Evolutionary conservation across 1,140 invertebrate species (phyloP), one percentile per base, ranked within the genome.

Genomic region (Drosophila sulfurigaster): DNA sequence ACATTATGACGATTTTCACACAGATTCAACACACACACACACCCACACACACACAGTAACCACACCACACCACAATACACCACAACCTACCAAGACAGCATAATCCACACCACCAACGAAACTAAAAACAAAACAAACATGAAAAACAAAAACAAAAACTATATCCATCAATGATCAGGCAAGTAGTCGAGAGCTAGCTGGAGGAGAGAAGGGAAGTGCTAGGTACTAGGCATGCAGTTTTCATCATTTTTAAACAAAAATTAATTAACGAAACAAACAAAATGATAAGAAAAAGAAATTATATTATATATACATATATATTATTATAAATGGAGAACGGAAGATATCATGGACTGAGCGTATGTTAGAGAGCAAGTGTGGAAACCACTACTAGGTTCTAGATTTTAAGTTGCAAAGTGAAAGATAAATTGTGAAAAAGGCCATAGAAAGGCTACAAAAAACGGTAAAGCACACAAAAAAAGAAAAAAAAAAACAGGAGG

Each of bases 331-430:
- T 54, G 67, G 67, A 58, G 72, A 64, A 70, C 38, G 74, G 49
- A 79, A 77, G 83, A 87, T 87, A 87, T 87, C 85, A 87, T 80
- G 86, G 83, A 88, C 85, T 88, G 83, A 88, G 85, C 83, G 70
- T 83, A 87, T 41, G 76, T 78, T 87, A 88, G 78, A 62, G 58
- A 88, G 52, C 43, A 64, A 68, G 71, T 75, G 78, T 63, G 78
- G 74, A 30, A 81, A 72, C 66, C 78, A 72, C 63, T 70, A 89
- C 82, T 89, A 90, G 86, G 82, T 79, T 80, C 73, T 91, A 91
- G 88, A 76, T 85, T 63, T 75, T 91, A 85, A 85, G 88, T 79
- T 81, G 38, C 63, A 63, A 25, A 66, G 59, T 71, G 45, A 76
- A 56, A 48, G 62, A 71, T 10, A 78, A 70, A 78, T 75, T 81